Base-by-base conservation (phyloP, 1,140 invertebrate species). In the Micrasema longulum region DNA sequence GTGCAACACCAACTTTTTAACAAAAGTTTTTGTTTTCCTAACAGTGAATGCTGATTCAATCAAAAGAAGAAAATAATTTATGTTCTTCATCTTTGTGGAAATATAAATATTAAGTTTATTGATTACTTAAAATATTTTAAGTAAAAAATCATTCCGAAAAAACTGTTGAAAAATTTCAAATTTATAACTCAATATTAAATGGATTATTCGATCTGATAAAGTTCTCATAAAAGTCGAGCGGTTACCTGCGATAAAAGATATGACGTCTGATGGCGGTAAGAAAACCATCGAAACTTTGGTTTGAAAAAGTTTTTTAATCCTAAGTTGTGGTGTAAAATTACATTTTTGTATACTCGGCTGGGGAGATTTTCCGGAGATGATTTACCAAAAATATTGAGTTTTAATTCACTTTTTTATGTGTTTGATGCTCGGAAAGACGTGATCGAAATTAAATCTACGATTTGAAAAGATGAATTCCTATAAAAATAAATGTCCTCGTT, bases 321-420 rank as follows among this genome's bases (percentile, higher is more conserved):
- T 16, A 50, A 50, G 47, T 50, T 50, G 47, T 50, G 47, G 47
- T 50, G 47, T 50, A 18, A 50, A 50, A 50, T 50, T 22, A 50
- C 20, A 3, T 50, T 50, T 50, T 50, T 50, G n/a, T n/a, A 50
- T 50, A 18, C 16, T 50, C 16, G 20, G 11, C 9, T 1, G 6
- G 10, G 47, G 18, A 50, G 16, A 22, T 22, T 50, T 22, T 18
- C 11, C 9, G 7, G 11, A 50, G 14, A 22, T 4, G 18, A 50
- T 50, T 50, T 11, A 4, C 2, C 26, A 11, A 22, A 9, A 50
- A 50, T 50, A 50, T 50, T 22, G 47, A 50, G 47, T 50, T 50
- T 3, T 16, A 16, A 50, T 50, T 10, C 11, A 18, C 6, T 31
- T 50, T 50, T 50, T 50, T 45, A 16, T 45, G 41, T 45, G 41